Evolutionary conservation across 2,888 invertebrate genomes (phyloP), one percentile per base, ranked within the genome.

Genomic region (Pterostichus niger): DNA sequence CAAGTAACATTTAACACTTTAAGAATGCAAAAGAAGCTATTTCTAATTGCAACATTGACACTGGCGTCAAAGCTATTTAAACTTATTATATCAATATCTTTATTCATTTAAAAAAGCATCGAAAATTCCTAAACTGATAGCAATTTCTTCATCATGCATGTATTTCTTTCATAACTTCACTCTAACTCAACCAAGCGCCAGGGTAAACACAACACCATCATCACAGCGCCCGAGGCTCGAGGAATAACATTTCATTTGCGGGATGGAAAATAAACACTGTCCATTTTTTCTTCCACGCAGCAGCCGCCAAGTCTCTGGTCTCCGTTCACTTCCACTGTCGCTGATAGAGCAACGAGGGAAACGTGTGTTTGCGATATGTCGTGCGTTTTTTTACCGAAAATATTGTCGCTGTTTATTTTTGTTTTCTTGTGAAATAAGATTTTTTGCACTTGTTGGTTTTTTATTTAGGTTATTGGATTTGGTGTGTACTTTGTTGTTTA

Each of bases 241-340:
- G 84, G 86, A 87, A 86, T 86, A 86, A 87, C 86, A 86, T 87
- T 87, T 86, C 87, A 87, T 87, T 87, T 86, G 86, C 85, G 85
- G 86, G 87, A 87, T 87, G 87, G 87, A 87, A 87, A 87, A 86
- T 86, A 87, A 87, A 87, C 87, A 87, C 83, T 84, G 81, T 61
- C 64, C 73, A 71, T 82, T 82, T 81, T 44, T 54, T 78, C 52
- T 17, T 31, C 33, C 2, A 24, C 24, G 64, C 13, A n/a, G n/a
- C 6, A 49, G 59, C 13, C 31, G 33, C 33, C 52, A 46, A 44
- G 73, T 52, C n/a, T 11, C n/a, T n/a, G n/a, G n/a, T 24, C 24
- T 24, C 24, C 24, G 24, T 1, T 24, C 64, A 0, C 46, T 44
- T 2, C 9, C 40, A 9, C 0, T 76, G 46, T 1, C 44, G 71